Base-by-base conservation (phyloP, 2,888 invertebrate genomes). In the Agrochola litura region DNA sequence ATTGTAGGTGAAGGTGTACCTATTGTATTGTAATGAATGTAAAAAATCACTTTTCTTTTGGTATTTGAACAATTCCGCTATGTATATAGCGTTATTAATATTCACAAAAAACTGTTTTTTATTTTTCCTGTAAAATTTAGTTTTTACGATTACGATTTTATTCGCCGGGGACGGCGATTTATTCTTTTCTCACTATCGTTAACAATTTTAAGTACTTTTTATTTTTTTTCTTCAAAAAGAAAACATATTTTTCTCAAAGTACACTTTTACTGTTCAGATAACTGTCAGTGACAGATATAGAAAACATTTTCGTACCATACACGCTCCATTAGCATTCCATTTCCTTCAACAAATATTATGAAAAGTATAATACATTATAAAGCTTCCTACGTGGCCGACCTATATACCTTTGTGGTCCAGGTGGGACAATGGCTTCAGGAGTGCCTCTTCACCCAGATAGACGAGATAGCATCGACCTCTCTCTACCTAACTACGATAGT, bases 401-500 rank as follows among this genome's bases (percentile, higher is more conserved):
- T 85, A 84, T 79, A 86, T 77, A 83, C 76, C 90, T 89, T 89
- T 89, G 89, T 89, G 81, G 84, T 77, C 82, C 86, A 89, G 84
- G 89, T 87, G 87, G 82, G 89, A 92, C 92, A 92, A 92, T 91
- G 89, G 86, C 78, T 79, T 71, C 74, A 88, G 86, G 86, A 93
- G 92, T 86, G 90, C 83, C 92, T 89, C 94, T 94, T 92, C 93
- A 94, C 94, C 94, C 85, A 93, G 89, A 92, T 93, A 84, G 66
- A 58, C 72, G 89, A 84, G 91, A 90, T 89, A 90, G 85, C 88
- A 86, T 88, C 87, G 83, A 86, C 87, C 85, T 78, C 77, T 54
- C 73, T 52, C 60, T 73, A 41, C 69, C 60, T 56, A 25, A 22
- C 72, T 73, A n/a, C 41, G 46, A 66, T 70, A 63, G 65, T 82